Conservation (phyloP, 2,113 vertebrate species). For the Menidia beryllina region DNA sequence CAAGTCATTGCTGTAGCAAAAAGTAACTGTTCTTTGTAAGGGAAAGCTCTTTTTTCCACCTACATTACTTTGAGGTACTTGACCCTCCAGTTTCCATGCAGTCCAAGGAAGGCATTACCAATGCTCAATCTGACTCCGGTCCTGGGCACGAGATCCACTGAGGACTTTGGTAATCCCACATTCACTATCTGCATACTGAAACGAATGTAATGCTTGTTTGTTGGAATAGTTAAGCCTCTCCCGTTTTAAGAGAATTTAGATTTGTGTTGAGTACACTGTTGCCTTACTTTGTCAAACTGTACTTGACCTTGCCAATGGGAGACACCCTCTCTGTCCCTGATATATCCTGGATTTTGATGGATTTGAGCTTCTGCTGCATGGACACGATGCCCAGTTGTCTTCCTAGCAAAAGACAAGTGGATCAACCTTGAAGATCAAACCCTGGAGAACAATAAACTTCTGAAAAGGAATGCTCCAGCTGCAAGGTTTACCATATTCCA, state of each 20-base stretch:
- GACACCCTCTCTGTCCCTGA: slow-evolving; percentile 67
- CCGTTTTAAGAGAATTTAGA: background rate
- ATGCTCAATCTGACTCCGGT: slow-evolving; percentile 75
- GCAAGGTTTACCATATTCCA: slow-evolving; percentile 77
- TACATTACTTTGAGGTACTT: slow-evolving; percentile 77
- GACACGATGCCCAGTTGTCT: slow-evolving; percentile 70
- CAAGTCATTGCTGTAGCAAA: background rate
- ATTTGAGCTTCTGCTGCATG: slow-evolving; percentile 72
- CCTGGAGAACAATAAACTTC: rapidly evolving
- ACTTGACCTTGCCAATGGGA: slow-evolving; percentile 78
- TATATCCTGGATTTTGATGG: slow-evolving; percentile 75
- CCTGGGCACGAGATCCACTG: slow-evolving; percentile 65
- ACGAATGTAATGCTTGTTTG: background rate
- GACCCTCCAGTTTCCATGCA: slow-evolving; percentile 81
- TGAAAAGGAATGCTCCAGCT: background rate
- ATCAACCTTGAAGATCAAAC: background rate
- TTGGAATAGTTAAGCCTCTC: background rate
- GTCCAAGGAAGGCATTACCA: slow-evolving; percentile 67
- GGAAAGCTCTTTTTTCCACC: slow-evolving; percentile 7
- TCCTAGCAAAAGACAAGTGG: slow-evolving; percentile 42
- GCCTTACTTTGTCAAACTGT: slow-evolving; percentile 79
- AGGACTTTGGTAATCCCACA: slow-evolving; percentile 74
- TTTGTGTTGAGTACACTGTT: background rate
- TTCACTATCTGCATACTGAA: slow-evolving; percentile 71
- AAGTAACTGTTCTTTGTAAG: background rate